phyloP scores from a whole-genome alignment of 2,797 vertebrate genomes.

The Capromys pilorides region DNA sequence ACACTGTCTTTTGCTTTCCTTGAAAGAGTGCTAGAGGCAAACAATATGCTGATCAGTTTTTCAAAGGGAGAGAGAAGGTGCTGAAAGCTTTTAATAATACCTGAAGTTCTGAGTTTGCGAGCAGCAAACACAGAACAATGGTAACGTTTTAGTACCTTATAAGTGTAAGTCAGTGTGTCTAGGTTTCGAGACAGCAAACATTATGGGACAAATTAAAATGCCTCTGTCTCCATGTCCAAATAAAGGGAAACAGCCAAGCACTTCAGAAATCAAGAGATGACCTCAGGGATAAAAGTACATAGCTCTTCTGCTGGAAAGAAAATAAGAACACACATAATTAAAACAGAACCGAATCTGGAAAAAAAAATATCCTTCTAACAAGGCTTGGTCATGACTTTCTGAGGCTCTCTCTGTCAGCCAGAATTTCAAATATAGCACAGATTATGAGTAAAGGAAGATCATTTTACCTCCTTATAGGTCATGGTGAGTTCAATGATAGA shows the following conservation, averaged over 20 bases:
- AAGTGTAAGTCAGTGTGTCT: conserved; percentile 71
- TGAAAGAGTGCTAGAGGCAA: conserved; percentile 65
- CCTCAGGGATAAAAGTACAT: conserved; percentile 8
- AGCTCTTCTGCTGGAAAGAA: background rate
- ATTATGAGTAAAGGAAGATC: conserved; percentile 10
- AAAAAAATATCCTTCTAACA: background rate
- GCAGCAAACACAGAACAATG: conserved; percentile 47
- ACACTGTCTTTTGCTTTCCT: conserved; percentile 42
- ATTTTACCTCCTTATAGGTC: background rate
- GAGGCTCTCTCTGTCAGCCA: background rate
- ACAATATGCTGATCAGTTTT: conserved; percentile 56
- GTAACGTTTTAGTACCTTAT: conserved; percentile 65
- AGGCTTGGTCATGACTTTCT: background rate
- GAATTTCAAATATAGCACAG: background rate
- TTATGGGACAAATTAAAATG: conserved; percentile 53
- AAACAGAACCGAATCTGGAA: background rate
- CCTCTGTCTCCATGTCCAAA: conserved; percentile 41
- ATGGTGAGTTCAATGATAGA: background rate
- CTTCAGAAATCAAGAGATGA: conserved; percentile 6
- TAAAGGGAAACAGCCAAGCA: conserved; percentile 27
- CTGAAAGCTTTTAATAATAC: conserved; percentile 69
- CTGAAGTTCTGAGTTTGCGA: conserved; percentile 64
- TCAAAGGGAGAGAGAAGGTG: conserved; percentile 31
- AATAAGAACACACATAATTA: background rate
- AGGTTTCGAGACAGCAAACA: conserved; percentile 53